Evolutionary conservation across 2,113 vertebrate genomes (phyloP), one percentile per base, ranked within the genome.

Genomic region (Hippocampus comes): DNA sequence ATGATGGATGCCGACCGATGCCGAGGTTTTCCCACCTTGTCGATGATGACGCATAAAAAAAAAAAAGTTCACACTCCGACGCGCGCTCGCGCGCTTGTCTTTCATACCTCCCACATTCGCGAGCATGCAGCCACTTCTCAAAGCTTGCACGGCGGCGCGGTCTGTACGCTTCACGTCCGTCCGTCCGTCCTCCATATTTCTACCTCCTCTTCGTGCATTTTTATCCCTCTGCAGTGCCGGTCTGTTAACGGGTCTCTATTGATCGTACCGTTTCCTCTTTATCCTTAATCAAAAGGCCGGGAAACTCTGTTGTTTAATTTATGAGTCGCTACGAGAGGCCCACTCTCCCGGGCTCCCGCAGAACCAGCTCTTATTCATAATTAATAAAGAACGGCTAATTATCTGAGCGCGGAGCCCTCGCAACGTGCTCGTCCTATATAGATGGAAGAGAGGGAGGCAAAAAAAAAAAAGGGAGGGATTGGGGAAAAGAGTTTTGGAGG

Each of bases 251-350:
- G 86, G 75, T 88, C 89, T 79, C 82, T 86, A 90, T 89, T 91
- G 87, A 92, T 90, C 87, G 76, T 82, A 78, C 68, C 67, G 86
- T 87, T 91, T 90, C 88, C 83, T 88, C 89, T 89, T 90, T 88
- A 91, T 89, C 89, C 91, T 90, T 92, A 89, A 91, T 92, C 91
- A 92, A 92, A 91, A 91, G 91, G 78, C 81, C 77, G 74, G 83
- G 71, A 79, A 87, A 86, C 84, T 88, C 78, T 90, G 89, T 89
- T 92, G 91, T 91, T 92, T 92, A 88, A 91, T 92, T 87, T 82
- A 92, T 92, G 89, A 90, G 86, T 61, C 80, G 81, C 83, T 78
- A 73, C 6, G 49, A 86, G 84, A 82, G 79, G 82, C 84, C 82
- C 63, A 9, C 77, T 83, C 86, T 89, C 84, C 70, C 86, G 81